A percentile compares a stretch with the other conserved stretches of the same genome.
phyloP scores from a whole-genome alignment of 1,140 invertebrate species.

The Zaprionus lachaisei region DNA sequence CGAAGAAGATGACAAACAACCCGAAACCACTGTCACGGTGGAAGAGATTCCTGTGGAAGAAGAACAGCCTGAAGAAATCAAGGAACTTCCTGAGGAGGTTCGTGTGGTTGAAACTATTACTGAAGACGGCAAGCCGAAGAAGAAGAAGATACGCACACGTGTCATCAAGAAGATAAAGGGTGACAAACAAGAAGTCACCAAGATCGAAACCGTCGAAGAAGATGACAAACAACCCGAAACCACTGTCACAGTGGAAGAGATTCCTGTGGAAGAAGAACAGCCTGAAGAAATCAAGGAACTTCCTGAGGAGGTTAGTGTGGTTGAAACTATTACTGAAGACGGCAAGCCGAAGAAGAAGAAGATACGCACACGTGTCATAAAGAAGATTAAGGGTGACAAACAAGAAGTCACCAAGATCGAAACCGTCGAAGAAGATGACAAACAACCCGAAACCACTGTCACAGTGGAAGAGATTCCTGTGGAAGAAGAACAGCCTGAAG shows the following conservation, averaged over 20 bases:
- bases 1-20: constrained; percentile 69
- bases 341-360: constrained; percentile 40
- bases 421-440: constrained; percentile 55
- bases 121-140: constrained; percentile 71
- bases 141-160: constrained; percentile 76
- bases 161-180: constrained; percentile 62
- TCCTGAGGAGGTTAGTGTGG: constrained; percentile 36
- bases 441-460: constrained; percentile 48
- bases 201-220: constrained; percentile 71
- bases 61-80: constrained; percentile 62
- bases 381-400: constrained; percentile 51
- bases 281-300: constrained; percentile 51
- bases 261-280: constrained; percentile 43
- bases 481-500: constrained; percentile 36
- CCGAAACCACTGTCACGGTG: constrained; percentile 61
- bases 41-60: constrained; percentile 52
- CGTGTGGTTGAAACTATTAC: constrained; percentile 54
- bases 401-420: constrained; percentile 58
- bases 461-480: constrained; percentile 46
- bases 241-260: constrained; percentile 55
- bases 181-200: constrained; percentile 65
- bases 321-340: constrained; percentile 32
- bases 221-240: constrained; percentile 66
- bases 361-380: constrained; percentile 40
- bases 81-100: constrained; percentile 52